A percentile compares a stretch with the other conserved stretches of the same genome.
These are phyloP conservation scores for Anthonomus grandis DNA, from an alignment of 1,140 invertebrate genomes.

Conservation along the genomic window DNA sequence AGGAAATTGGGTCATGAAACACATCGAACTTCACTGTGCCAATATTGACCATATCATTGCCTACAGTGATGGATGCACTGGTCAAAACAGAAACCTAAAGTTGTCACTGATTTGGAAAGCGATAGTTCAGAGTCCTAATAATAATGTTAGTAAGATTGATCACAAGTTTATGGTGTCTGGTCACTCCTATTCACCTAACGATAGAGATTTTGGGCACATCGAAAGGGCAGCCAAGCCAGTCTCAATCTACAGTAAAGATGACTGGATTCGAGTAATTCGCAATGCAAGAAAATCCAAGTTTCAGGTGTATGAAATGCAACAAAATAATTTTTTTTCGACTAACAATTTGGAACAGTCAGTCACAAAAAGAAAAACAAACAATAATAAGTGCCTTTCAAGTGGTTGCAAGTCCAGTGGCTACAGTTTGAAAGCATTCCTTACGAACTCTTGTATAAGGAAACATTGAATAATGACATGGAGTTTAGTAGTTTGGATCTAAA, in stretches of 20 bases:
- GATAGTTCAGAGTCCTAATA: not conserved
- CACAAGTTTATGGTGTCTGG: conserved; percentile 17
- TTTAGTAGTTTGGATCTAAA: too few relatives aligned
- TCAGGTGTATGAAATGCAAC: conserved; percentile 8
- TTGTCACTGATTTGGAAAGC: not conserved
- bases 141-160: not conserved
- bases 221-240: not conserved
- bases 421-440: conserved; percentile 12
- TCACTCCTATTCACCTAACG: conserved; percentile 14
- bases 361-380: conserved; percentile 14
- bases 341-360: conserved; percentile 6
- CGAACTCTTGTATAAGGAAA: conserved; percentile 18
- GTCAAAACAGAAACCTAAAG: conserved; percentile 22
- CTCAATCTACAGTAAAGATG: conserved; percentile 14
- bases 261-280: conserved; percentile 25
- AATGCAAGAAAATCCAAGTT: conserved; percentile 20
- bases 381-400: conserved; percentile 5
- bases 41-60: not conserved
- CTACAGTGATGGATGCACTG: conserved; percentile 12
- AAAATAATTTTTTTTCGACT: conserved; percentile 1
- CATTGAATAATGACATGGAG: too few relatives aligned
- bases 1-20: conserved; percentile 22
- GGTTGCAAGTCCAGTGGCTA: conserved; percentile 26
- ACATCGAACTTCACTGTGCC: conserved; percentile 8
- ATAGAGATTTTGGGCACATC: conserved; percentile 15